These are phyloP conservation scores for Sebastolobus altivelis DNA, from an alignment of 2,797 vertebrate genomes.

Conservation along the genomic window DNA sequence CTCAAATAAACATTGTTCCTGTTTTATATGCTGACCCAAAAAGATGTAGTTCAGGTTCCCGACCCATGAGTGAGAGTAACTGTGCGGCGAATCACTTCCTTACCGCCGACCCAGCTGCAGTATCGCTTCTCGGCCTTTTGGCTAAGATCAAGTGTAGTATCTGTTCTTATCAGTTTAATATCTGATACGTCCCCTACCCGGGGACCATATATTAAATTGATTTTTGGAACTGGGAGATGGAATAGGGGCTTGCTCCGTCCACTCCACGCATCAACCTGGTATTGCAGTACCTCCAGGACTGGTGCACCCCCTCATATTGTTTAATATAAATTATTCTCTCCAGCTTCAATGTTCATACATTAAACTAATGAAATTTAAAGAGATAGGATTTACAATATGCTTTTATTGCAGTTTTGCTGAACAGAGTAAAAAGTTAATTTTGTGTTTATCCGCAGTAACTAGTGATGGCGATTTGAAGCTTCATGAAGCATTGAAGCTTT, in stretches of 20 bases:
- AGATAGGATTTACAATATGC: no score
- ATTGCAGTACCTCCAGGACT: conserved; percentile 6
- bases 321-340: no score
- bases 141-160: conserved; percentile 31
- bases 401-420: no score
- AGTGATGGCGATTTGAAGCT: no score
- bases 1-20: background rate
- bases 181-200: conserved; percentile 42
- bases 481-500: no score
- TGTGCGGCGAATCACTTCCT: accelerated
- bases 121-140: conserved; percentile 42
- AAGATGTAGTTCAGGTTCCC: no score
- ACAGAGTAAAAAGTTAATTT: no score
- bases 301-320: background rate
- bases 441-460: no score
- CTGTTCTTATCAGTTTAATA: conserved; percentile 32
- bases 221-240: conserved; percentile 43
- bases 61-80: background rate
- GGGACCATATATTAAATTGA: conserved; percentile 48
- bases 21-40: background rate
- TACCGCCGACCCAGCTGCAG: accelerated
- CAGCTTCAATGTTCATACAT: no score
- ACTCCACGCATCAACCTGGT: conserved; percentile 23
- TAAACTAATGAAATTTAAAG: no score
- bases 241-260: conserved; percentile 45